Evolutionary conservation across 2,113 vertebrate genomes (phyloP), one percentile per base, ranked within the genome.

Genomic region (Brachyhypopomus occidentalis): DNA sequence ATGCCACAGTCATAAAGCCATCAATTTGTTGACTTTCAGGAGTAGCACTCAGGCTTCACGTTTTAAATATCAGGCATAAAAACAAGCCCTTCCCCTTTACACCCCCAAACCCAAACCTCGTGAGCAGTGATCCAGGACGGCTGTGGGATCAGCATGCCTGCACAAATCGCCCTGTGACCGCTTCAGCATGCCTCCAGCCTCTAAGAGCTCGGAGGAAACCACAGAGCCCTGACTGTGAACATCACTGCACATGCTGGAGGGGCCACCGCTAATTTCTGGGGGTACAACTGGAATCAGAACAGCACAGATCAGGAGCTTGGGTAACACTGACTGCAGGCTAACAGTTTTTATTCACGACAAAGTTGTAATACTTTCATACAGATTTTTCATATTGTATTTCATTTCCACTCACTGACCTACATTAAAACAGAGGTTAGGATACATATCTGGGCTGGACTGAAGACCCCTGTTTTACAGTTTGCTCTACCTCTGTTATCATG

Each of bases 61-160:
- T 70, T 70, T 59, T 78, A 78, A 59, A 20, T 70, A 59, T 59
- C 52, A 41, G 52, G 20, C 48, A 36, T 52, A 66, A 77, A 67
- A 78, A 36, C 12, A 45, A 64, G 64, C 25, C 6, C 1, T 3
- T 11, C 60, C 58, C 71, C 19, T 60, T 3, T 20, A 3, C 9
- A 5, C 63, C 22, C 22, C 62, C 70, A 69, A 11, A 2, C 60
- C 38, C 19, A 22, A 63, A 59, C 59, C 63, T 76, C 59, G 41
- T 84, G 72, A 71, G 22, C 64, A n/a, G 72, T 80, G 56, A 84
- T 84, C 72, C 72, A 80, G 36, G 63, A 79, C 25, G 72, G 55
- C 69, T 20, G 38, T 20, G 14, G 74, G 81, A 74, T 75, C 67
- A 83, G 55, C 12, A 52, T 16, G 69, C 25, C 7, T 75, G 27